A percentile compares a stretch with the other conserved stretches of the same genome.
Evolutionary conservation across 2,888 invertebrate species (phyloP).

Genomic region (Pristionchus mayeri): DNA sequence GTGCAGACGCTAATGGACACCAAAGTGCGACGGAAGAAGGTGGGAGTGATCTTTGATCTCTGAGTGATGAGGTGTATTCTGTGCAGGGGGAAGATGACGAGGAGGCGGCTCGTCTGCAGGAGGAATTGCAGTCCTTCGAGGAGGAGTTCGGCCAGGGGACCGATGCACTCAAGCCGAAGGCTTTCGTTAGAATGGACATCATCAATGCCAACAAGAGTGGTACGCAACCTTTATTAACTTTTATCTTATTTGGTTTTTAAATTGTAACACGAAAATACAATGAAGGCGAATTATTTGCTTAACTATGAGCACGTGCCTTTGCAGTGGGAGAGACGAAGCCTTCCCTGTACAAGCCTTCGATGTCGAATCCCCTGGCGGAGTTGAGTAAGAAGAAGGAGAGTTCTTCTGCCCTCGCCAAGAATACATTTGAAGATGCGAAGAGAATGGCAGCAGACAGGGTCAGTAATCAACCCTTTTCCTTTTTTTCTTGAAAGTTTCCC

Average conservation of each 20-base stretch:
- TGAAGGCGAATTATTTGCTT: no score
- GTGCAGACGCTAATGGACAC: conserved; percentile 47
- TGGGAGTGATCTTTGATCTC: neutral
- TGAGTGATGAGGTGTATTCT: neutral
- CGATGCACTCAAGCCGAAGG: conserved; percentile 80
- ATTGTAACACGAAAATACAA: no score
- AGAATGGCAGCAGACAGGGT: conserved; percentile 70
- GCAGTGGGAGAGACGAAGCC: conserved; percentile 51
- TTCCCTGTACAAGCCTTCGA: conserved; percentile 58
- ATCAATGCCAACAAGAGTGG: conserved; percentile 79
- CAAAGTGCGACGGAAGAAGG: conserved; percentile 24
- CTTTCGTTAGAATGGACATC: conserved; percentile 98
- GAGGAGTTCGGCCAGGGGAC: conserved; percentile 13
- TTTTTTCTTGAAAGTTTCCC: no score
- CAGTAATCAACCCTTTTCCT: neutral
- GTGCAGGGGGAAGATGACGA: conserved; percentile 15
- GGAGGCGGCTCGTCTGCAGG: conserved; percentile 39
- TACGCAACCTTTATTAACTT: conserved; percentile 32
- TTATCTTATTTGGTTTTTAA: no score
- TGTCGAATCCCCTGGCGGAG: conserved; percentile 53
- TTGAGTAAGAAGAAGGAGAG: conserved; percentile 19
- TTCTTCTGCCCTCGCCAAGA: conserved; percentile 48
- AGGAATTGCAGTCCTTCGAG: conserved; percentile 20
- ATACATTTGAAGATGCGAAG: conserved; percentile 68
- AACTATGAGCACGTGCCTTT: no score